Evolutionary conservation across 2,797 vertebrate species (phyloP).

Genomic region (Ceyx erithaca): DNA sequence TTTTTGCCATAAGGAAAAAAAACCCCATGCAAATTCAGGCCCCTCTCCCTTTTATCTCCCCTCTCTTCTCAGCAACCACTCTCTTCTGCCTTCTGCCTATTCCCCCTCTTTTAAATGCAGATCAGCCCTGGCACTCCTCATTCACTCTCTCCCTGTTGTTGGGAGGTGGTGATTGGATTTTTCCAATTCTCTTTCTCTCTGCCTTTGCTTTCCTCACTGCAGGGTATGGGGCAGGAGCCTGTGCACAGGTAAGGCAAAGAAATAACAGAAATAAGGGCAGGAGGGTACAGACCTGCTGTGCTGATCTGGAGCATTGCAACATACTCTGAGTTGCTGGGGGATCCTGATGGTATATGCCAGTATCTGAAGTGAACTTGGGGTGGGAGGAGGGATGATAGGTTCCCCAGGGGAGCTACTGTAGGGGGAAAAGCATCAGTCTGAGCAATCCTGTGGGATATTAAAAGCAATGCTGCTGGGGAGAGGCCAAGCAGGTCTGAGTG

Average conservation of each 20-base stretch:
- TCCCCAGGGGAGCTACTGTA: not conserved
- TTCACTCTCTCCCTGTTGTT: not conserved
- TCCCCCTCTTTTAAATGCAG: conserved; percentile 18
- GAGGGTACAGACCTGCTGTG: accelerated
- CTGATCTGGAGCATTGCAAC: accelerated
- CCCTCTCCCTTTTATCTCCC: conserved; percentile 23
- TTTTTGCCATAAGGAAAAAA: conserved; percentile 23
- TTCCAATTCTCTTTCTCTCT: accelerated
- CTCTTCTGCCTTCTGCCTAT: not conserved
- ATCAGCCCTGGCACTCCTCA: not conserved
- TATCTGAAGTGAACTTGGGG: not conserved
- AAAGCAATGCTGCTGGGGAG: accelerated
- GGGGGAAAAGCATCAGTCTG: not conserved
- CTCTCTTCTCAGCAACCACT: not conserved
- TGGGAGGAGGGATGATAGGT: accelerated
- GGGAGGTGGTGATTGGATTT: not conserved
- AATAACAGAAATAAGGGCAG: not conserved
- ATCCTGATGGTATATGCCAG: accelerated
- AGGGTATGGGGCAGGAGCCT: not conserved
- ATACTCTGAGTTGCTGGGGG: not conserved
- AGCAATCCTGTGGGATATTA: not conserved
- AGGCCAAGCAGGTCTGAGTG: not conserved
- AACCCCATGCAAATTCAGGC: not conserved
- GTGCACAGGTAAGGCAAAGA: not conserved
- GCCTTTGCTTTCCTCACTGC: not conserved